These are phyloP conservation scores for Zygaena filipendulae DNA, from an alignment of 2,888 invertebrate genomes.

Conservation along the genomic window DNA sequence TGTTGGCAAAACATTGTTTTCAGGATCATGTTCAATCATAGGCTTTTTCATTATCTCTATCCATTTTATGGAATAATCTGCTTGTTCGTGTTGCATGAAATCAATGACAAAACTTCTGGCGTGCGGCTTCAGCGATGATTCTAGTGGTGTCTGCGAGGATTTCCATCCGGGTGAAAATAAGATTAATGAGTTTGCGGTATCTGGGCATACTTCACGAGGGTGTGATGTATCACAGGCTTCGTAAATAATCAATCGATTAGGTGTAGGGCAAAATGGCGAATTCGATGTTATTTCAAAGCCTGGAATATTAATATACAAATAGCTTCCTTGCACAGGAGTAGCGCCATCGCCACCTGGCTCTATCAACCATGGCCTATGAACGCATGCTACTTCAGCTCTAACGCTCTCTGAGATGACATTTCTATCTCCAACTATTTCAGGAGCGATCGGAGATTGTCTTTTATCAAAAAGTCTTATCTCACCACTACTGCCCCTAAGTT, in stretches of 20 bases:
- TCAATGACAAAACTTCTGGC: slow-evolving; percentile 80
- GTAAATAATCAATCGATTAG: slow-evolving; percentile 78
- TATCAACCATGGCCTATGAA: slow-evolving; percentile 81
- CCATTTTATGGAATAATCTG: slow-evolving; percentile 81
- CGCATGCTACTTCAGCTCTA: slow-evolving; percentile 69
- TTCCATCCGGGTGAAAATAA: slow-evolving; percentile 80
- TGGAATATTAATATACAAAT: slow-evolving; percentile 76
- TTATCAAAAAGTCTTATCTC: slow-evolving; percentile 77
- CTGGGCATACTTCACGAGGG: slow-evolving; percentile 75
- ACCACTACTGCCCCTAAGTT: slow-evolving; percentile 77
- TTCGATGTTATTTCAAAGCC: slow-evolving; percentile 69
- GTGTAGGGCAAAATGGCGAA: slow-evolving; percentile 71
- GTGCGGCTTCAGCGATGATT: slow-evolving; percentile 61
- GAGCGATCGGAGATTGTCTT: slow-evolving; percentile 46
- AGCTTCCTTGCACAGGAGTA: slow-evolving; percentile 69
- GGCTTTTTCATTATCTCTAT: slow-evolving; percentile 80
- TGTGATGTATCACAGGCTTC: slow-evolving; percentile 73
- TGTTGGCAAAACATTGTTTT: slow-evolving; percentile 60
- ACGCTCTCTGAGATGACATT: slow-evolving; percentile 64
- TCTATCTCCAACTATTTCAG: slow-evolving; percentile 57
- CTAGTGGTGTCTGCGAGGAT: slow-evolving; percentile 47
- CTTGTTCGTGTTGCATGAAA: slow-evolving; percentile 78
- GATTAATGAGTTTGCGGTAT: slow-evolving; percentile 66
- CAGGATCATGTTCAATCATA: slow-evolving; percentile 49
- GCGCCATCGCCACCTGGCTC: slow-evolving; percentile 80